Percentiles rank a stretch among this genome's conserved stretches.
phyloP scores from a whole-genome alignment of 2,797 vertebrate genomes.

The Gobio occitaniae region DNA sequence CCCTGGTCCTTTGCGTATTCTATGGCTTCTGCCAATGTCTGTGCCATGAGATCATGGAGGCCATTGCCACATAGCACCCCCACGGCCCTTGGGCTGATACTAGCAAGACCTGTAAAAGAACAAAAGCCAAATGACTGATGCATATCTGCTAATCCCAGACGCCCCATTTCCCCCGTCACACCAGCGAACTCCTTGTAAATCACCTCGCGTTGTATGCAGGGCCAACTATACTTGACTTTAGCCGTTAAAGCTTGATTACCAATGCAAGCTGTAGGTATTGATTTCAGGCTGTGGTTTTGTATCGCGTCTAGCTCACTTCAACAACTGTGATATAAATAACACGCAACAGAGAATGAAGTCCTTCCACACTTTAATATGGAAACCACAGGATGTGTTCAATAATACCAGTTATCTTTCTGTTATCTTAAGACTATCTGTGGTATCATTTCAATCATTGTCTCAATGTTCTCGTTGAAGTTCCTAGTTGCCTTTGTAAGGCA shows the following conservation, averaged over 20 bases:
- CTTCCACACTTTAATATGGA: conserved; percentile 51
- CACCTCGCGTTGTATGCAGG: conserved; percentile 49
- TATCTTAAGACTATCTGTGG: conserved; percentile 56
- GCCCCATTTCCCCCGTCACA: conserved; percentile 31
- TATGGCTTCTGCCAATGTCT: conserved; percentile 90
- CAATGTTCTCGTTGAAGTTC: conserved; percentile 63
- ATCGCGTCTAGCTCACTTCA: conserved; percentile 51
- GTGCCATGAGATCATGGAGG: conserved; percentile 82
- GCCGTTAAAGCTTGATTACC: conserved; percentile 37
- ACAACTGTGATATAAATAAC: conserved; percentile 65
- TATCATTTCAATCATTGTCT: conserved; percentile 58
- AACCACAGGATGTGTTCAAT: conserved; percentile 53
- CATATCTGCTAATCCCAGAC: conserved; percentile 39
- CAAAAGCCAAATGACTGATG: conserved; percentile 55
- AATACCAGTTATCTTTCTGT: conserved; percentile 41
- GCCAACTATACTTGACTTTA: conserved; percentile 41
- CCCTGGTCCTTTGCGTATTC: conserved; percentile 85
- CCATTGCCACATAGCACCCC: conserved; percentile 66
- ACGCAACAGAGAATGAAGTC: conserved; percentile 56
- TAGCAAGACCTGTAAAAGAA: conserved; percentile 56
- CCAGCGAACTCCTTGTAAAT: conserved; percentile 55
- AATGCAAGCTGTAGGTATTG: conserved; percentile 45
- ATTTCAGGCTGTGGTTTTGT: conserved; percentile 59
- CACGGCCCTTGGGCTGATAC: conserved; percentile 4
- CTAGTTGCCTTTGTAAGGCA: conserved; percentile 70